Evolutionary conservation across 2,888 invertebrate species (phyloP), one percentile per base, ranked within the genome.

Genomic region (Portevinia maculata): DNA sequence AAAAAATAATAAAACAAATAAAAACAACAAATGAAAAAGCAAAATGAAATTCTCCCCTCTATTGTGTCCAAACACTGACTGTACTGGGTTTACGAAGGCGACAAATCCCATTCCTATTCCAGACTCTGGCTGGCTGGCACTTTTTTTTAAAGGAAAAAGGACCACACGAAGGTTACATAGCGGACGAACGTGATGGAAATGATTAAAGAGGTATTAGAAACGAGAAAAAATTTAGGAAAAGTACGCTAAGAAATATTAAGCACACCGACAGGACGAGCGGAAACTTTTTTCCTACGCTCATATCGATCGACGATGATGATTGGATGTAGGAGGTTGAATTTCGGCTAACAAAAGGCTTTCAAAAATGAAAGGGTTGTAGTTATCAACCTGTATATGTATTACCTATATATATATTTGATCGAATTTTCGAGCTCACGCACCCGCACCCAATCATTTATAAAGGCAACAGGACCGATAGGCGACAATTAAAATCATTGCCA

Each of bases 401-500:
- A n/a, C n/a, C n/a, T n/a, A n/a, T n/a, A 21, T 34, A 13, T 46
- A 8, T 44, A 28, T 65, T 46, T 50, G 52, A 46, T 65, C 44
- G 24, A 50, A 50, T 79, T 44, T 71, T 13, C 52, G 39, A 67
- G 13, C 44, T 79, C 11, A 15, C 28, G 21, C 41, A 19, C 57
- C 1, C 8, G 13, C 50, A 52, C 15, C 60, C 53, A 34, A 50
- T 17, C 34, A 55, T 19, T 46, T 24, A 11, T 7, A 24, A 3
- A 46, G 5, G 6, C 15, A 37, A 50, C 50, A 67, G 39, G 59
- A 19, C 39, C 50, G 34, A 62, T 53, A 76, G 64, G 59, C 70
- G 17, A 19, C 81, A 81, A 81, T 81, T 81, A 81, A 81, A 76
- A 76, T 76, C 81, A 81, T 76, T 81, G 70, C 81, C 81, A 81